Base-by-base conservation (phyloP, 2,888 invertebrate genomes). In the Watsonalla cultraria region DNA sequence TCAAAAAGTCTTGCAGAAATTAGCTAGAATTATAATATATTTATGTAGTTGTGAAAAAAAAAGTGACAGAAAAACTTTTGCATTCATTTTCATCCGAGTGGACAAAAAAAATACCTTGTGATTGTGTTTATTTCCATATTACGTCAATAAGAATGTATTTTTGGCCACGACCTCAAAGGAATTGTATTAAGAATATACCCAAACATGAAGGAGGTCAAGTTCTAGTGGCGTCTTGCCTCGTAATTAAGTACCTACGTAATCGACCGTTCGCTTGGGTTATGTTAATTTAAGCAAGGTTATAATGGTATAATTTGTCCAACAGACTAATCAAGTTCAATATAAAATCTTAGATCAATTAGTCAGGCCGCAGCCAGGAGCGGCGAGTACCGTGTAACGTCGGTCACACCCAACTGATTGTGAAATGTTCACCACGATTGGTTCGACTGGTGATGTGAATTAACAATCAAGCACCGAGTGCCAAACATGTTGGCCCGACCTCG, bases 151-250 rank as follows among this genome's bases (percentile, higher is more conserved):
- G 37, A 9, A 37, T 37, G 7, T 7, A 8, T 8, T 37, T 37
- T 9, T 64, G 65, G 65, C 68, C 66, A 74, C 69, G 72, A 68
- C 71, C 68, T 67, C 60, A 64, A 61, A 68, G 73, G 70, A 72
- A 80, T 82, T 81, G 80, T 77, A 78, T 80, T 78, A 82, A 67
- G 59, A 52, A 56, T 72, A 74, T 74, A 74, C 78, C 64, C 66
- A 76, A 82, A 82, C 81, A 72, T 75, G 78, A 85, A 85, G 76
- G 82, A 76, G 85, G 86, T 84, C 85, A 86, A 86, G 86, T 86
- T 86, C 83, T 79, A 76, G 73, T 73, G 70, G 72, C 66, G 64
- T 68, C 69, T 76, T 66, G 65, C 75, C 70, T 74, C 68, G 70
- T 68, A 66, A 71, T 70, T 69, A 72, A 72, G 35, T 15, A 14